Base-by-base conservation (phyloP, 2,797 vertebrate genomes). In the Fringilla coelebs region DNA sequence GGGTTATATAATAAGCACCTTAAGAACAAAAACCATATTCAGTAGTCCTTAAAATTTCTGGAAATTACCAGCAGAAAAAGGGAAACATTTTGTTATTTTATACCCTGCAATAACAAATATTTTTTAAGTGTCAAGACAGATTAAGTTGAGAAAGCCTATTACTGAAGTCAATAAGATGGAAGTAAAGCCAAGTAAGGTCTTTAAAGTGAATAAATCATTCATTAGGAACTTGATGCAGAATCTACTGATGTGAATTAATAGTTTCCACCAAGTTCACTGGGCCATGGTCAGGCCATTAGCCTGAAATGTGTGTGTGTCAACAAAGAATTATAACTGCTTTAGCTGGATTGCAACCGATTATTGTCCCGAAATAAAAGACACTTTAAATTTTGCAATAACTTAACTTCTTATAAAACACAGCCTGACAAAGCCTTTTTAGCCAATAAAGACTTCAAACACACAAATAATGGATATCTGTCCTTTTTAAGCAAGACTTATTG, bases 351-450 rank as follows among this genome's bases (percentile, higher is more conserved):
- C 38, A 91, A 72, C 49, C 5, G 13, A 87, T 94, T 62, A 71
- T 10, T 71, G 38, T 11, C 36, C 45, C 57, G 82, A 94, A 96
- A 88, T 41, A 84, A 88, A 90, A 89, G 52, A 84, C 43, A 75
- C 32, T 73, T 95, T 46, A 80, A 49, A 88, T 84, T 85, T 95
- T 72, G 48, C 55, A 90, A 41, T 79, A 80, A 73, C 45, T 84
- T 66, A 84, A 28, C 70, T 43, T 95, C 28, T 40, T 54, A 92
- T 85, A 80, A 96, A 89, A 92, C 51, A 91, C 17, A 95, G 36
- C 72, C 57, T 55, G 67, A 66, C 36, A 87, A 85, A 94, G 75
- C 24, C 43, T 65, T 95, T 88, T 89, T 45, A 88, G 52, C 31
- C 82, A 78, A 49, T 60, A 72, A 83, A 89, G 67, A 38, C 32